Conservation (phyloP, 2,888 invertebrate species). For the Lottia gigantea region DNA sequence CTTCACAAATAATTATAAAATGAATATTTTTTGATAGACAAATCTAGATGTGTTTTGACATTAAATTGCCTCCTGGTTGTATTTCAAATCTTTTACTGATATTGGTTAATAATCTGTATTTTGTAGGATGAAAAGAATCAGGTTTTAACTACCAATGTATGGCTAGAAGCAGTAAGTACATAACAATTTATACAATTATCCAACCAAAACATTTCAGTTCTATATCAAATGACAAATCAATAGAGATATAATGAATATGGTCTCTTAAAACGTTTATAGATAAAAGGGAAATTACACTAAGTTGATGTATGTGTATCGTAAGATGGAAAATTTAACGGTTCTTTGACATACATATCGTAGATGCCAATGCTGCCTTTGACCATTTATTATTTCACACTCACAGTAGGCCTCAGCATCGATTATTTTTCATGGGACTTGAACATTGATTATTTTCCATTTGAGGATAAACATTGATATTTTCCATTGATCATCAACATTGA, state of each 20-base stretch:
- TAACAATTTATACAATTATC: neutral
- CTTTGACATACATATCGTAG: too few relatives aligned
- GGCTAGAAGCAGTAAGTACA: conserved; percentile 69
- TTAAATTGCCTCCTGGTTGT: neutral
- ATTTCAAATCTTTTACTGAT: neutral
- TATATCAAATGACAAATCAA: neutral
- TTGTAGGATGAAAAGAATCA: conserved; percentile 71
- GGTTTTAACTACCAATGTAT: conserved; percentile 70
- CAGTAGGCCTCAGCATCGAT: too few relatives aligned
- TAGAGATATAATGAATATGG: neutral
- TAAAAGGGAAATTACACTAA: neutral
- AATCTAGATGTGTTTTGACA: neutral
- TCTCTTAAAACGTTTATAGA: neutral
- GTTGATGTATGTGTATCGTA: neutral
- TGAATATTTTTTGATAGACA: too few relatives aligned
- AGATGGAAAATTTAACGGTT: too few relatives aligned
- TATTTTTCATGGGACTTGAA: too few relatives aligned
- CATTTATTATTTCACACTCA: too few relatives aligned
- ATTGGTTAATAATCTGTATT: conserved; percentile 5
- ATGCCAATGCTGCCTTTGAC: too few relatives aligned
- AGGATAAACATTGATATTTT: too few relatives aligned
- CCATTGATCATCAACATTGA: too few relatives aligned
- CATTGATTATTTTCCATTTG: too few relatives aligned
- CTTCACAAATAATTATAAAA: too few relatives aligned
- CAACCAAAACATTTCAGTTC: conserved; percentile 11